These are phyloP conservation scores for Globodera ellingtonae DNA, from an alignment of 1,140 invertebrate species.

Conservation along the genomic window DNA sequence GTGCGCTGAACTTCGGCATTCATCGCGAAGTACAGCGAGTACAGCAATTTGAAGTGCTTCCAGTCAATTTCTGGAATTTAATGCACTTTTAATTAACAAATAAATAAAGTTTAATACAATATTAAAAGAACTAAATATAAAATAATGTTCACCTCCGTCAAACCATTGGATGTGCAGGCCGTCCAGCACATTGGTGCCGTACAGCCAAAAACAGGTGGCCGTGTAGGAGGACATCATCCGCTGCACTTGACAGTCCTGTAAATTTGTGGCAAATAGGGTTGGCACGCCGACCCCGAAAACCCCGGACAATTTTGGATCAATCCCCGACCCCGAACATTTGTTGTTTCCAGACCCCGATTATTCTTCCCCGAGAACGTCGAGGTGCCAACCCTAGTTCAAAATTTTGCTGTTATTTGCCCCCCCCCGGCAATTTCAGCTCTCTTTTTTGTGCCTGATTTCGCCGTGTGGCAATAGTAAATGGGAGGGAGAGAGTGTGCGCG, in stretches of 20 bases:
- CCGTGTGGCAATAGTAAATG: slow-evolving; percentile 62
- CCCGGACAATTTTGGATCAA: too few species aligned
- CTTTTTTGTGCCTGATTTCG: slow-evolving; percentile 53
- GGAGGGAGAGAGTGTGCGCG: slow-evolving; percentile 62
- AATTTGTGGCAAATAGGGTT: not conserved
- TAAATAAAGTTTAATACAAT: too few species aligned
- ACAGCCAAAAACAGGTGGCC: slow-evolving; percentile 65
- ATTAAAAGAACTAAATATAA: too few species aligned
- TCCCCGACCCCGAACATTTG: too few species aligned
- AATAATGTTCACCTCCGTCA: slow-evolving; percentile 51
- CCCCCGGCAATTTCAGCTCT: too few species aligned
- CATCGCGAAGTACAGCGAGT: slow-evolving; percentile 62
- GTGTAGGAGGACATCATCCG: slow-evolving; percentile 65
- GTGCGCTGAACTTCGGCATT: slow-evolving; percentile 61
- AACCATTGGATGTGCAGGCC: slow-evolving; percentile 62
- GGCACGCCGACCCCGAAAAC: too few species aligned
- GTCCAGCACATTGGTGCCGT: slow-evolving; percentile 59
- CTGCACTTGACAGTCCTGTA: slow-evolving; percentile 63
- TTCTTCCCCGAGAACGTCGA: too few species aligned
- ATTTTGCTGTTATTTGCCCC: too few species aligned
- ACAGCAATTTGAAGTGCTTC: slow-evolving; percentile 62
- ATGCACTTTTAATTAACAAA: slow-evolving; percentile 21
- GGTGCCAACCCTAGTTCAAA: too few species aligned
- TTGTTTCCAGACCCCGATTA: too few species aligned
- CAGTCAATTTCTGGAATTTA: slow-evolving; percentile 57